Conservation (phyloP, 1,140 invertebrate species). For the Aporrectodea caliginosa region DNA sequence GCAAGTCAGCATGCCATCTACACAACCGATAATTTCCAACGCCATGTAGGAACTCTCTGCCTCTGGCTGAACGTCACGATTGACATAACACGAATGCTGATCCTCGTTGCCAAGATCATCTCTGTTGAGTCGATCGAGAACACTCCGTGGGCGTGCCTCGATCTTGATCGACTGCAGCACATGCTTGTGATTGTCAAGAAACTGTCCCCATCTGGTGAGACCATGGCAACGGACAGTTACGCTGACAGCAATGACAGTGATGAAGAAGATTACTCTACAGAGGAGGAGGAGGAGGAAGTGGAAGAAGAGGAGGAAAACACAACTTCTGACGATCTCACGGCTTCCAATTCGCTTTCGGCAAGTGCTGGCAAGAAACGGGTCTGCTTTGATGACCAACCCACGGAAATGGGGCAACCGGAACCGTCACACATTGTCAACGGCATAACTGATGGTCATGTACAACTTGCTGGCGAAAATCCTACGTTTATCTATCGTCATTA, state of each 20-base stretch:
- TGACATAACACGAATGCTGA: conserved; percentile 74
- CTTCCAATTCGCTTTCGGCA: conserved; percentile 25
- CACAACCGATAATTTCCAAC: conserved; percentile 64
- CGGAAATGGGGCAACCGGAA: background rate
- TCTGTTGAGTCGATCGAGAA: conserved; percentile 56
- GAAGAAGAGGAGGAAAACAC: background rate
- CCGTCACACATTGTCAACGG: background rate
- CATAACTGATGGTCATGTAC: no score
- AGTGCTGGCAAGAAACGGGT: conserved; percentile 26
- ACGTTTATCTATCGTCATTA: conserved; percentile 63
- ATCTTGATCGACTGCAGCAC: background rate
- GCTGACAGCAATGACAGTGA: conserved; percentile 28
- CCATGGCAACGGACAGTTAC: conserved; percentile 26
- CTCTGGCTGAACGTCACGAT: conserved; percentile 85
- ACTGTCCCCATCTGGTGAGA: no score
- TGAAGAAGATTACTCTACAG: conserved; percentile 28
- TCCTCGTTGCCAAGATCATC: conserved; percentile 72
- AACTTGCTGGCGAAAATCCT: background rate
- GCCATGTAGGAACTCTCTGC: conserved; percentile 72
- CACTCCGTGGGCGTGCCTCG: conserved; percentile 51
- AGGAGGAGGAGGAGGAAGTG: conserved; percentile 18
- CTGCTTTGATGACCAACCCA: background rate
- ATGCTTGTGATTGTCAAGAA: background rate
- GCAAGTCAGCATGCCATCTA: conserved; percentile 69
- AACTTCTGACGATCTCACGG: conserved; percentile 8